Evolutionary conservation across 2,888 invertebrate genomes (phyloP), one percentile per base, ranked within the genome.

Genomic region (Pollenia angustigena): DNA sequence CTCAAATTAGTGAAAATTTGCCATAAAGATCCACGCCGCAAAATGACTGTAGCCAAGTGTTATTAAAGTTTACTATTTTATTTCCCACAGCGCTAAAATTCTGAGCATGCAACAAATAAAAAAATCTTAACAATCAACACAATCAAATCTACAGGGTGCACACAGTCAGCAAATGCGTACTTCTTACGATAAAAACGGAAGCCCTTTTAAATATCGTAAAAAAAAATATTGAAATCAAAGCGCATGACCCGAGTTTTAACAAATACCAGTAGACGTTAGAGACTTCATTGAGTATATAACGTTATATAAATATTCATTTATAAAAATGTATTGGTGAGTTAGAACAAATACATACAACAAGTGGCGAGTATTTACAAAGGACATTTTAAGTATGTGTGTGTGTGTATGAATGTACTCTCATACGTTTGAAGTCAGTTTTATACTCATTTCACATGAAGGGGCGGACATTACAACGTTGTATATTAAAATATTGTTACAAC

Each of bases 161-260:
- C n/a, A 42, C 1, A 60, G 50, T 46, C 50, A 23, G 76, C 18
- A 64, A 81, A 74, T 74, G 54, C 66, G 72, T 66, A 74, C 72
- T 54, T 18, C 48, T 71, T 79, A 79, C 83, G 66, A 72, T 78
- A 71, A 44, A 32, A 64, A 81, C 85, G 85, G 89, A 88, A 90
- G 88, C 90, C 89, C 32, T 32, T 76, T 89, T 85, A 44, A 14
- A 85, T 85, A 85, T 75, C 84, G 84, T 85, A 75, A 64, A 71
- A 76, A 76, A 74, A 40, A 23, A 12, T 9, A 11, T 40, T 3
- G n/a, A 42, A 32, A 14, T 16, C 8, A 79, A 68, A 42, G 86
- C 86, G 86, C 86, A 86, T 83, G 86, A 42, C 78, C 14, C 2
- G 12, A 32, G 7, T 54, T 44, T 50, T 18, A 85, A 81, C 76